Conservation (phyloP, 2,113 vertebrate species). For the Uria lomvia region DNA sequence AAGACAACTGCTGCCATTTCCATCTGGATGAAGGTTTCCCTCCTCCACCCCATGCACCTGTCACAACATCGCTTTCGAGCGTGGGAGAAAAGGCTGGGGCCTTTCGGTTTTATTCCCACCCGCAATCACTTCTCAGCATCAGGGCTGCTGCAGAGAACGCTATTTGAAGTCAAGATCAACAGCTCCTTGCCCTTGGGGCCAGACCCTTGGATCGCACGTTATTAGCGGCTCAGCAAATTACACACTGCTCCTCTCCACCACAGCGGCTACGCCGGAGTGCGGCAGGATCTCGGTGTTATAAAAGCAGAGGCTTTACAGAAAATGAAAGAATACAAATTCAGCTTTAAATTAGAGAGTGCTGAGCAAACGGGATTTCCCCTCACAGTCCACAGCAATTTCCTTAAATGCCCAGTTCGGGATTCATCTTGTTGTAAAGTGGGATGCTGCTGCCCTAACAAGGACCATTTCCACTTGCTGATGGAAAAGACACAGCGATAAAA, state of each 20-base stretch:
- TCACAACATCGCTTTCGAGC: accelerated
- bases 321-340: neutral
- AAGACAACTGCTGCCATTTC: neutral
- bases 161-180: conserved; percentile 11
- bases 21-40: neutral
- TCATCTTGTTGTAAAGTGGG: conserved; percentile 21
- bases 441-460: conserved; percentile 16
- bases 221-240: conserved; percentile 4
- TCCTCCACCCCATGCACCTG: neutral
- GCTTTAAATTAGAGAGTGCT: conserved; percentile 28
- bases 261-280: neutral
- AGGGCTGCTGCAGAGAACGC: neutral
- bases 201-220: neutral
- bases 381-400: neutral
- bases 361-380: conserved; percentile 11
- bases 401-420: conserved; percentile 53
- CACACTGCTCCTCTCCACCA: neutral
- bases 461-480: conserved; percentile 10
- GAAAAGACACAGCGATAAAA: neutral
- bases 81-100: neutral
- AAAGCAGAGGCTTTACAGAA: neutral
- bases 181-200: neutral
- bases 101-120: neutral
- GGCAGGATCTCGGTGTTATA: neutral
- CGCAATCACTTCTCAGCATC: neutral